Evolutionary conservation across 2,113 vertebrate genomes (phyloP), one percentile per base, ranked within the genome.

Genomic region (Perognathus longimembris): DNA sequence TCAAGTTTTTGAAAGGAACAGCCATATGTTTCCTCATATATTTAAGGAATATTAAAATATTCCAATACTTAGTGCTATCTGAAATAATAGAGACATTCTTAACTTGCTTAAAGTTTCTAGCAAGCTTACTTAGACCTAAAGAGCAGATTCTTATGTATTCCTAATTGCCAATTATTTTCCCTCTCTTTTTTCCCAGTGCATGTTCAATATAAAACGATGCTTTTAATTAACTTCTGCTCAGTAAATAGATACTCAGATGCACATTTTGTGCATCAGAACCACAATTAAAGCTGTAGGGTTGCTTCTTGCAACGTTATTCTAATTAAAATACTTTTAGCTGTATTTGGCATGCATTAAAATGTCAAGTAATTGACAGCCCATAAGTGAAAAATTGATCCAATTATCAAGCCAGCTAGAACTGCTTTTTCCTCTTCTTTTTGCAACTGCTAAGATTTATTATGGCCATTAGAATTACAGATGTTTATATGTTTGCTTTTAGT

Each of bases 341-440:
- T 95, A 89, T 97, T 97, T 90, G 96, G 95, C 95, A 90, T 96
- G 84, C 95, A 96, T 97, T 97, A 98, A 98, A 97, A 96, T 96
- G 97, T 97, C 95, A 97, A 96, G 86, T 12, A 1, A 97, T 95
- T 98, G 97, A 97, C 95, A 98, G 94, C 30, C 90, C 92, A 67
- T 95, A 98, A 98, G 95, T 97, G 96, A 98, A 97, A 98, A 98
- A 97, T 96, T 97, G 97, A 98, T 98, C 90, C 96, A 98, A 97
- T 98, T 98, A 97, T 97, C 92, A 97, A 96, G 94, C 64, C 80
- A 96, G 83, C 79, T 24, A 97, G 95, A 94, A 97, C 61, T 85
- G 54, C 91, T 80, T 71, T 81, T 75, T 54, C 14, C 50, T 18
- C 17, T 45, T 5, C 0, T 2, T 87, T 54, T 74, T 28, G 57